A percentile compares a stretch with the other conserved stretches of the same genome.
Evolutionary conservation across 2,888 invertebrate species (phyloP).

Genomic region (Mystacides longicornis): DNA sequence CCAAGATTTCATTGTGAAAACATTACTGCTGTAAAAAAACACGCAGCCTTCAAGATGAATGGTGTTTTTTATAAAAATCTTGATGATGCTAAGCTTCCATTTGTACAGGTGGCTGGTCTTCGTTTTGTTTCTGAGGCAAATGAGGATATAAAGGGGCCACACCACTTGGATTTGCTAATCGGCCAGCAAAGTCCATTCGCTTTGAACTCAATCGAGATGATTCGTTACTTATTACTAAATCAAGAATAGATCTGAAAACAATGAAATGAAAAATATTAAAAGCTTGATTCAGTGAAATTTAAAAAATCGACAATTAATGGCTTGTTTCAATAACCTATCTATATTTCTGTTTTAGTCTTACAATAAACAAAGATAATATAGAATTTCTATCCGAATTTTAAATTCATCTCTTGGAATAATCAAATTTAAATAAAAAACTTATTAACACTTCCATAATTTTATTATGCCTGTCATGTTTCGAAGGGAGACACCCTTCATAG

Average conservation of each 20-base stretch:
- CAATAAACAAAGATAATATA: not conserved
- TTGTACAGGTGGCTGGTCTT: constrained; percentile 20
- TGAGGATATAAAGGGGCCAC: constrained; percentile 70
- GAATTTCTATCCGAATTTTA: too few relatives aligned
- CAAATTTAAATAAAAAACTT: too few relatives aligned
- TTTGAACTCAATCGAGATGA: constrained; percentile 28
- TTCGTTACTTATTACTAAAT: constrained; percentile 42
- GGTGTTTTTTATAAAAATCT: not conserved
- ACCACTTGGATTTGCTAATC: constrained; percentile 58
- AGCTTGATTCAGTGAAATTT: not conserved
- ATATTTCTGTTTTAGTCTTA: not conserved
- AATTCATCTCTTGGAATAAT: too few relatives aligned
- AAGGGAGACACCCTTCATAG: too few relatives aligned
- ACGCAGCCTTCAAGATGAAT: too few relatives aligned
- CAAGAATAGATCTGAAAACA: constrained; percentile 43
- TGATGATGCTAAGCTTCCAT: constrained; percentile 13
- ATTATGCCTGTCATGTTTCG: too few relatives aligned
- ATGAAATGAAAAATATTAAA: not conserved
- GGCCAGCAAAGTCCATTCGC: constrained; percentile 54
- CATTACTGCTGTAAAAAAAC: too few relatives aligned
- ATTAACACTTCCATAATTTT: too few relatives aligned
- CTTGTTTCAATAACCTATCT: too few relatives aligned
- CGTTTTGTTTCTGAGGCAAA: constrained; percentile 39
- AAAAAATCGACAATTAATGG: too few relatives aligned
- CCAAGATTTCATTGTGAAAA: too few relatives aligned